Conservation (phyloP, 35 echinoderm and acorn worm species). For the Strongylocentrotus purpuratus region DNA sequence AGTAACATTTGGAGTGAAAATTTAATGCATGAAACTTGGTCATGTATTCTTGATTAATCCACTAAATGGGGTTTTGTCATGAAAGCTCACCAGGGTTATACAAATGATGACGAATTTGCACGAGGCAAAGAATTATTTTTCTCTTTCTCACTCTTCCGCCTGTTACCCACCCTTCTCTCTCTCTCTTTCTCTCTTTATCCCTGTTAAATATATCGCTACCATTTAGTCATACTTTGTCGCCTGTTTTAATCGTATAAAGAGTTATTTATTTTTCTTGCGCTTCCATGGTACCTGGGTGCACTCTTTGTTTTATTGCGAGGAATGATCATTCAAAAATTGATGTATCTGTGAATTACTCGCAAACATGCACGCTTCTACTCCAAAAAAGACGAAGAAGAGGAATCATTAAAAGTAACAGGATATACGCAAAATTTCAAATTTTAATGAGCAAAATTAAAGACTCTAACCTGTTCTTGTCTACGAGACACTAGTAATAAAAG, state of each 20-base stretch:
- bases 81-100: background rate
- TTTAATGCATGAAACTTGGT: background rate
- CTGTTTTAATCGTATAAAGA: no score
- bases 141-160: no score
- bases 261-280: no score
- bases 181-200: no score
- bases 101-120: background rate
- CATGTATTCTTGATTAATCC: slow-evolving; percentile 1
- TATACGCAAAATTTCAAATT: no score
- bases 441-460: background rate
- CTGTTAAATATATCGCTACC: no score
- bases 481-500: background rate
- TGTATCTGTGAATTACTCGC: background rate
- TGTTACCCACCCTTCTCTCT: no score
- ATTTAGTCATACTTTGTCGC: no score
- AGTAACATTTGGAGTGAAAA: background rate
- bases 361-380: background rate
- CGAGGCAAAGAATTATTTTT: background rate
- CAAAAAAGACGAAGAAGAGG: background rate
- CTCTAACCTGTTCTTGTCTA: background rate
- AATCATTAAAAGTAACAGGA: no score
- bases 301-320: background rate
- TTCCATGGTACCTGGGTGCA: background rate
- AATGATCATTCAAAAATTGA: background rate
- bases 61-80: background rate